Percentiles rank a stretch among this genome's conserved stretches.
Conservation (phyloP, 2,888 invertebrate genomes). For the Vesta saturnalis region DNA sequence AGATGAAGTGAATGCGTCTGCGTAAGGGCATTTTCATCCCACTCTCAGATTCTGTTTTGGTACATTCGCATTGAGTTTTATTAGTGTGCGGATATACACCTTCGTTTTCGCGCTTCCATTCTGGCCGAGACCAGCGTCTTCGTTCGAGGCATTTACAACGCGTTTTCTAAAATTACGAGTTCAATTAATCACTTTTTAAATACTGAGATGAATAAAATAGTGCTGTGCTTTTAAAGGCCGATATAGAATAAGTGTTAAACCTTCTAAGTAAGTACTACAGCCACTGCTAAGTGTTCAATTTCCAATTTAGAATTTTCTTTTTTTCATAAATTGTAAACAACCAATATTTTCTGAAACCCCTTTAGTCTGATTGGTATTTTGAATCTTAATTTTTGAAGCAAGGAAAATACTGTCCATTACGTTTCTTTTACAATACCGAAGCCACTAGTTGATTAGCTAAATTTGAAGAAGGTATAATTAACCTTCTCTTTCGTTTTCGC, state of each 20-base stretch:
- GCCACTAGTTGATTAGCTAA: no score
- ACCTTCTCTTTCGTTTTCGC: no score
- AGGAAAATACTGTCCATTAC: no score
- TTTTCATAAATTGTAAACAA: background rate
- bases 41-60: constrained; percentile 10
- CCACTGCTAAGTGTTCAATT: background rate
- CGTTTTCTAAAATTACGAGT: background rate
- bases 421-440: no score
- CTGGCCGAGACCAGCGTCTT: background rate
- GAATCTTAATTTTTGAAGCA: no score
- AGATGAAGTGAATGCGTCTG: constrained; percentile 1
- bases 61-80: constrained; percentile 9
- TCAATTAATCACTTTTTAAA: background rate
- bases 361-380: no score
- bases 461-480: no score
- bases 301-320: background rate
- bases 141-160: background rate
- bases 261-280: constrained; percentile 1
- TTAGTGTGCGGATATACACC: constrained; percentile 5
- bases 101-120: constrained; percentile 6
- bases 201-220: background rate
- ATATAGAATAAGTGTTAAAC: background rate
- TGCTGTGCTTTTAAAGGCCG: background rate
- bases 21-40: constrained; percentile 10
- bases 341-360: background rate